Base-by-base conservation (phyloP, 1,140 invertebrate species). In the Leucophenga varia region DNA sequence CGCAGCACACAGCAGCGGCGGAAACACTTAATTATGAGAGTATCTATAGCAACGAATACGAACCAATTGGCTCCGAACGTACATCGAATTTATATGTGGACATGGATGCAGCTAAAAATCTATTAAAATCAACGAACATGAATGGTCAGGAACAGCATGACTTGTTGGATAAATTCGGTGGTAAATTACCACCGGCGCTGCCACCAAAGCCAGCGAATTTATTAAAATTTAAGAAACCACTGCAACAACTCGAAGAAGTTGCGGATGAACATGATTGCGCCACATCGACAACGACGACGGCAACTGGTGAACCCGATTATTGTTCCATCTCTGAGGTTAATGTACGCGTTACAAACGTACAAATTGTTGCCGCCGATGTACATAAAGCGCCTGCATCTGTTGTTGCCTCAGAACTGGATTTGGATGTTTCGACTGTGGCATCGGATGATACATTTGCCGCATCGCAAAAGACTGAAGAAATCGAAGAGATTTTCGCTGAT, bases 131-230 rank as follows among this genome's bases (percentile, higher is more conserved):
- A 13, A 39, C 50, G 3, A 38, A 16, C 14, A 8, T 22, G 2
- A 32, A 20, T 28, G 17, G 9, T n/a, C 17, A 25, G n/a, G 2
- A 31, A 14, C 14, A 16, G 14, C 17, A 54, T 44, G 35, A 50
- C 8, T 22, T 10, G 3, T 7, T 20, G 7, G 17, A 14, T 5
- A 19, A 8, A 18, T 13, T 9, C 22, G 20, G 2, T 9, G 21
- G 13, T 28, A 70, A 64, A 49, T 21, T 61, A 42, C 67, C 63
- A 7, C 83, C 84, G 7, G 81, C 80, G 3, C 52, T 85, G 14
- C 83, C 83, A 3, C 84, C 83, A 0, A 86, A 86, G 59, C 84
- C 84, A 9, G 74, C 78, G 37, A 85, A 76, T 78, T 76, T 78
- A 49, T 64, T 65, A 55, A 74, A 74, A 36, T 72, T 75, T 16